phyloP scores from a whole-genome alignment of 2,113 vertebrate species.

The Crypturellus undulatus region DNA sequence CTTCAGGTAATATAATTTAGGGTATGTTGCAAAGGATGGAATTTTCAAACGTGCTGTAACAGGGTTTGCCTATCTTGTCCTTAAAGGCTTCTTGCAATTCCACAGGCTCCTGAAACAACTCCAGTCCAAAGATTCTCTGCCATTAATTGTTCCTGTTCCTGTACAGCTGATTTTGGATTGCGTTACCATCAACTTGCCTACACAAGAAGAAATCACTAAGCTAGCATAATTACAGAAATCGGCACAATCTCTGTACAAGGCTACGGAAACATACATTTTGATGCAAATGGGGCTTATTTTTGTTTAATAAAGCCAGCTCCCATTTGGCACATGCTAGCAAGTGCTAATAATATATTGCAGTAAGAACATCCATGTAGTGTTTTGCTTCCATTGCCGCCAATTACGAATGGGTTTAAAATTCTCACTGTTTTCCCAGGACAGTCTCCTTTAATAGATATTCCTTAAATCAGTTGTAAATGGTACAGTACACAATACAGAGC shows the following conservation, averaged over 20 bases:
- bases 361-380: not conserved
- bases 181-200: not conserved
- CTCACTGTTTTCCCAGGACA: not conserved
- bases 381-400: not conserved
- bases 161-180: not conserved
- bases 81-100: not conserved
- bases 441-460: not conserved
- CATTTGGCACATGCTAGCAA: not conserved
- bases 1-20: slow-evolving; percentile 19
- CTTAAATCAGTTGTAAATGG: not conserved
- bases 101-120: not conserved
- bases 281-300: not conserved
- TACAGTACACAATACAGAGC: no score
- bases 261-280: not conserved
- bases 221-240: not conserved
- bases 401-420: not conserved
- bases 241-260: not conserved
- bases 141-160: not conserved
- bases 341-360: not conserved
- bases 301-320: not conserved
- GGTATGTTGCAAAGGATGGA: not conserved
- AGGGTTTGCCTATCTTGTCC: not conserved
- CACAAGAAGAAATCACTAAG: not conserved
- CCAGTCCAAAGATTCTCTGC: not conserved
- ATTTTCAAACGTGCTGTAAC: not conserved